A percentile compares a stretch with the other conserved stretches of the same genome.
These are phyloP conservation scores for Nannoperca australis DNA, from an alignment of 2,797 vertebrate species.

Conservation along the genomic window DNA sequence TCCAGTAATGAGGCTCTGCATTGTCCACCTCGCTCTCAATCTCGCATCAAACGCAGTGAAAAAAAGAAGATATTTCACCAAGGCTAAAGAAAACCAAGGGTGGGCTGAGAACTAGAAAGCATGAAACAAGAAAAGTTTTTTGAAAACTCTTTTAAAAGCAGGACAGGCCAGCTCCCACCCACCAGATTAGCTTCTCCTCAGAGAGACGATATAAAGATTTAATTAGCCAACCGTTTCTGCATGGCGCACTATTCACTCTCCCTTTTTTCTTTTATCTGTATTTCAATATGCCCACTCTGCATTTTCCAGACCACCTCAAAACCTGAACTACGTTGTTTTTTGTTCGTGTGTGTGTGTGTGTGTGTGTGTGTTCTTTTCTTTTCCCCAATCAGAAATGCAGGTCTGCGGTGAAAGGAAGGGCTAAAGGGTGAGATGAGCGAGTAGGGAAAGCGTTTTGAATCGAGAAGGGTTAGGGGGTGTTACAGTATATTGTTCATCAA, in stretches of 20 bases:
- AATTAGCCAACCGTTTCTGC: constrained; percentile 78
- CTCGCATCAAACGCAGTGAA: constrained; percentile 63
- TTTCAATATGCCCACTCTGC: constrained; percentile 83
- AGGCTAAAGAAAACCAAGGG: constrained; percentile 65
- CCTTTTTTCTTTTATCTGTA: constrained; percentile 78
- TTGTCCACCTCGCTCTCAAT: constrained; percentile 72
- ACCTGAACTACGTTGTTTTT: constrained; percentile 53
- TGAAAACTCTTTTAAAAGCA: constrained; percentile 66
- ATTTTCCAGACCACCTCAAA: constrained; percentile 82
- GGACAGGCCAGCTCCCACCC: constrained; percentile 70
- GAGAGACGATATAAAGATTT: constrained; percentile 81
- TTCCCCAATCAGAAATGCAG: constrained; percentile 60
- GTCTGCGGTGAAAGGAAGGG: constrained; percentile 51
- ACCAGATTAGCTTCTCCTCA: constrained; percentile 74
- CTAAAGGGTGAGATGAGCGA: constrained; percentile 39
- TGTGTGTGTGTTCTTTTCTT: constrained; percentile 59
- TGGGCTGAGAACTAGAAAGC: constrained; percentile 64
- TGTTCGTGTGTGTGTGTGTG: constrained; percentile 40
- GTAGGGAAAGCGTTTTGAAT: constrained; percentile 47
- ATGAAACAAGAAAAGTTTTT: constrained; percentile 72
- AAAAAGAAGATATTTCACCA: constrained; percentile 23
- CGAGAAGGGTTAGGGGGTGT: constrained; percentile 29
- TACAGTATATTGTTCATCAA: constrained; percentile 63
- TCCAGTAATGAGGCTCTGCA: constrained; percentile 73
- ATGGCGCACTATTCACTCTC: constrained; percentile 63